Base-by-base conservation (phyloP, 2,113 vertebrate species). In the Dromas ardeola region DNA sequence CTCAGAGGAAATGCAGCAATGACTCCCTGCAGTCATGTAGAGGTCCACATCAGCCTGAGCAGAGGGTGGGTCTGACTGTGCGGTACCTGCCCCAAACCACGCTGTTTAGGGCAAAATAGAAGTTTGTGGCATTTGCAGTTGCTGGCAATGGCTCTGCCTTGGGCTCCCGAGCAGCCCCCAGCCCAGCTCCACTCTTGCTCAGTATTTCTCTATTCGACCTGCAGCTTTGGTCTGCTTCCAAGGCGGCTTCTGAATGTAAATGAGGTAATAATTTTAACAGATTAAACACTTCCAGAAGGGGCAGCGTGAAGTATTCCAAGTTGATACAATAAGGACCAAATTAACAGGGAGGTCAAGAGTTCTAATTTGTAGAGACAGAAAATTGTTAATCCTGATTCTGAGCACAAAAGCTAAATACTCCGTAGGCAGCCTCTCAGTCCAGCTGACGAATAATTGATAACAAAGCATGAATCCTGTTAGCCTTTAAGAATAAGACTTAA, bases 201-300 rank as follows among this genome's bases (percentile, higher is more conserved):
- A n/a, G 50, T 43, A 42, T 79, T 96, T 73, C 92, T 94, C 58
- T 43, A 9, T 52, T 72, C 87, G 84, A 89, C 78, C 78, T 55
- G 84, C 53, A 89, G 70, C 49, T 79, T 84, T 91, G 95, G 95
- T 65, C 81, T 91, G 81, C 38, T 89, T 87, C 96, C 94, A 95
- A 94, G 59, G 47, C 34, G 16, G 56, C 66, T 95, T 90, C 70
- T 65, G 76, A 72, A 69, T 26, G 65, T 52, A 95, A 83, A 53
- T 2, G 3, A 91, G 23, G 73, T 58, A 95, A 79, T 93, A 69
- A 95, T 87, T 96, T 79, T 59, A 92, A 82, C 77, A 94, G 78
- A 89, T 85, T 91, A 89, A 97, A 94, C 58, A 65, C 58, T 91
- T 96, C 66, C 91, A 96, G 78, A 80, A 93, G 55, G 42, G 70